Percentiles rank a stretch among this genome's conserved stretches.
phyloP scores from a whole-genome alignment of 2,113 vertebrate species.

The Leiothrix lutea region DNA sequence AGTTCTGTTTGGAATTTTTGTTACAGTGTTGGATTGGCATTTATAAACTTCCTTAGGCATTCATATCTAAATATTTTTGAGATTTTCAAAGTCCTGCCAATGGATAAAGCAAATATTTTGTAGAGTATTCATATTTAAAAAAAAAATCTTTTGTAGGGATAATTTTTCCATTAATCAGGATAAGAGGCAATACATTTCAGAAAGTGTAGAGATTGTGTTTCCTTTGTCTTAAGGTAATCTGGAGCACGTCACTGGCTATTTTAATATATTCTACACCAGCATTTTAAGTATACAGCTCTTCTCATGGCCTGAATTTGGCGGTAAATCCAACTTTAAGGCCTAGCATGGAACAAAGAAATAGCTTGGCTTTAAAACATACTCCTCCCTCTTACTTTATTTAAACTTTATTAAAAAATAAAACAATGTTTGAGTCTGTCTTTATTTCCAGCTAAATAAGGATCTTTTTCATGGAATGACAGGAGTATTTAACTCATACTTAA shows the following conservation, averaged over 20 bases:
- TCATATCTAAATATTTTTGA: conserved; percentile 29
- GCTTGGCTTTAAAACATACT: conserved; percentile 55
- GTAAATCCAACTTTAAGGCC: conserved; percentile 15
- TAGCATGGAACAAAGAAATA: conserved; percentile 52
- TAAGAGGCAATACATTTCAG: not conserved
- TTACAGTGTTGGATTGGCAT: conserved; percentile 55
- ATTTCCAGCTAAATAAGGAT: conserved; percentile 30
- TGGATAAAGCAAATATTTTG: conserved; percentile 24
- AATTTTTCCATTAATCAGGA: not conserved
- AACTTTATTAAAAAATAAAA: conserved; percentile 68
- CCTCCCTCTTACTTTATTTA: conserved; percentile 69
- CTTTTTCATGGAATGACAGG: not conserved
- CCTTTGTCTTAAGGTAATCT: conserved; percentile 27
- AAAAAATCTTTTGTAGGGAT: not conserved
- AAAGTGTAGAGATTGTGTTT: not conserved
- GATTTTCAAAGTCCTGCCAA: not conserved
- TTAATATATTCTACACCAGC: conserved; percentile 32
- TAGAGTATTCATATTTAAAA: conserved; percentile 5
- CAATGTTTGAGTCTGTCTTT: conserved; percentile 58
- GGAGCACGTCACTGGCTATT: not conserved
- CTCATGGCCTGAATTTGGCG: not conserved
- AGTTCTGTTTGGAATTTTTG: conserved; percentile 53
- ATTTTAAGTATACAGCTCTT: not conserved
- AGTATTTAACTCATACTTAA: not conserved
- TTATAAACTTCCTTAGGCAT: conserved; percentile 29